Base-by-base conservation (phyloP, 2,113 vertebrate species). In the Xenopus laevis region DNA sequence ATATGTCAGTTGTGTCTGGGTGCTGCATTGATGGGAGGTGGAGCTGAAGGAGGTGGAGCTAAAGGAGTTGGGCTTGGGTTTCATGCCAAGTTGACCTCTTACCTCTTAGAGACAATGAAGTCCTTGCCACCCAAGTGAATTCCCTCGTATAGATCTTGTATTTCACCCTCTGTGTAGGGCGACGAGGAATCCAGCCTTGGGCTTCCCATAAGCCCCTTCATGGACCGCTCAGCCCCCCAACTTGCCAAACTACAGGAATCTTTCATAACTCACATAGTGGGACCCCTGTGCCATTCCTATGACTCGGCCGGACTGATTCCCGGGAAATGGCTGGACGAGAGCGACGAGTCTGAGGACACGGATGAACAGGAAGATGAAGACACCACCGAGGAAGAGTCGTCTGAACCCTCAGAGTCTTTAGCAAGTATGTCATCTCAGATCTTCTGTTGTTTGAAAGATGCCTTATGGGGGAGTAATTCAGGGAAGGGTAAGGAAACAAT, bases 251-350 rank as follows among this genome's bases (percentile, higher is more conserved):
- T 99, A 40, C 97, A 99, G 86, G 97, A 99, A 74, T 99, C 97
- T 8, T 99, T 99, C 86, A 98, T 99, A 83, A 95, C 96, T 6
- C 97, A 99, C 87, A 99, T 99, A 1, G 97, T 99, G 82, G 95
- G 97, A 2, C 97, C 97, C 0, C 91, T 99, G 0, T 98, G 97
- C 78, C 93, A 94, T 83, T 98, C 96, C 20, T 99, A 98, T 6
- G 89, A 98, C 82, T 97, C 97, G 0, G 95, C 95, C 0, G 86
- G 92, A 53, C 91, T 99, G 52, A 95, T 99, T 84, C 97, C 97
- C 1, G 97, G 97, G 45, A 91, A 86, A 20, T 98, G 96, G 96
- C 87, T 95, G 73, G 94, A 97, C 20, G 82, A 83, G 44, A 85
- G 82, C 0, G 91, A 92, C 53, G 33, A 40, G n/a, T 93, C 91